Evolutionary conservation across 1,140 invertebrate species (phyloP).

Genomic region (Subanguina moxae): DNA sequence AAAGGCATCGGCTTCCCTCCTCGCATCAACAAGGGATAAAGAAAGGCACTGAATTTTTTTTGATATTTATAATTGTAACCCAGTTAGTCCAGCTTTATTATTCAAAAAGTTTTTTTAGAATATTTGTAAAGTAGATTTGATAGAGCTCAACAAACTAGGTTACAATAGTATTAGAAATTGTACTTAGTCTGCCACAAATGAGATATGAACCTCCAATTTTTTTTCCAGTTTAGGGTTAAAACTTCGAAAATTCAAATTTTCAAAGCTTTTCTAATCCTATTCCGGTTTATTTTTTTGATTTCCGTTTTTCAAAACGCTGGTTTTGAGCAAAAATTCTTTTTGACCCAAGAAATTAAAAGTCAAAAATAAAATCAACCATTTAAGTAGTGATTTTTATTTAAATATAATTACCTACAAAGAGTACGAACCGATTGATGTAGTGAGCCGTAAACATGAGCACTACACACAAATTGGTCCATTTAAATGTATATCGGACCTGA

Average conservation of each 20-base stretch:
- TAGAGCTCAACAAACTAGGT: not conserved
- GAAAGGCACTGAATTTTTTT: constrained; percentile 59
- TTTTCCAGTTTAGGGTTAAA: not conserved
- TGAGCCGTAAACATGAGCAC: constrained; percentile 32
- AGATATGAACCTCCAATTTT: not conserved
- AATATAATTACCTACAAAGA: no score
- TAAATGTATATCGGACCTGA: not conserved
- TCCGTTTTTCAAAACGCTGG: no score
- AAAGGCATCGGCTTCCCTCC: constrained; percentile 61
- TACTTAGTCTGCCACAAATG: not conserved
- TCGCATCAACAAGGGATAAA: constrained; percentile 63
- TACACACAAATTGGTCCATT: not conserved
- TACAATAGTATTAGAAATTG: constrained; percentile 1
- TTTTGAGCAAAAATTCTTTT: no score
- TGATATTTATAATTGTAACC: no score
- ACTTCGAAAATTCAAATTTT: not conserved
- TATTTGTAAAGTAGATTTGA: no score
- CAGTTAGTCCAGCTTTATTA: no score
- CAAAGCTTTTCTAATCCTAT: no score
- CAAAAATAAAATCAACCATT: no score
- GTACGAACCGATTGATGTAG: constrained; percentile 39
- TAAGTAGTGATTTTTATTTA: no score
- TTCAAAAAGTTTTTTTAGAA: no score
- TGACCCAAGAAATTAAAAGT: no score
- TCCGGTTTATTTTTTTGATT: no score